Conservation (phyloP, 2,888 invertebrate species). For the Disparrhopalites patrizii region DNA sequence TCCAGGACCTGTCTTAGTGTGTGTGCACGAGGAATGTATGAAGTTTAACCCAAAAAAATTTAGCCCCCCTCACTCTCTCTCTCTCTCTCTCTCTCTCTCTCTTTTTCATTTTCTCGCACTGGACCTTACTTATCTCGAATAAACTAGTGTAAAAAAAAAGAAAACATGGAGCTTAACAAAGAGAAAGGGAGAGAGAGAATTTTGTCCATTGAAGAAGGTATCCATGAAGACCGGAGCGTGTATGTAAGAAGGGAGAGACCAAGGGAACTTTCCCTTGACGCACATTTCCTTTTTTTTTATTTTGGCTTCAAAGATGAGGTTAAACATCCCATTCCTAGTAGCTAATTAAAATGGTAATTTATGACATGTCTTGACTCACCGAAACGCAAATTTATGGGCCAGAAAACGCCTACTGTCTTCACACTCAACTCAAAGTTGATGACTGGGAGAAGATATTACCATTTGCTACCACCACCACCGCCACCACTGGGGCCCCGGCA, state of each 20-base stretch:
- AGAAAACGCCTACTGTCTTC: constrained; percentile 31
- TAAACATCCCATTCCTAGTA: constrained; percentile 19
- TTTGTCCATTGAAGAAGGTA: too few relatives aligned
- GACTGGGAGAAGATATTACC: neutral
- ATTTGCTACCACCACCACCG: too few relatives aligned
- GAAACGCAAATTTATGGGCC: constrained; percentile 30
- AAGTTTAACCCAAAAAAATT: too few relatives aligned
- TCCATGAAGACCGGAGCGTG: too few relatives aligned
- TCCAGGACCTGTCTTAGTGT: too few relatives aligned
- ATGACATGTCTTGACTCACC: constrained; percentile 26
- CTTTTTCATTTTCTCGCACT: neutral
- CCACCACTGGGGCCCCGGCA: too few relatives aligned
- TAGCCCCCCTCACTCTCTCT: too few relatives aligned
- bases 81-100: neutral
- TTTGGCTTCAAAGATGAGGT: constrained; percentile 4
- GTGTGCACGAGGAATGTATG: neutral
- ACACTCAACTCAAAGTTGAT: constrained; percentile 25
- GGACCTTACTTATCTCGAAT: neutral
- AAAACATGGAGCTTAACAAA: neutral
- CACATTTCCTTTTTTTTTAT: constrained; percentile 9
- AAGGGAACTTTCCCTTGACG: constrained; percentile 2
- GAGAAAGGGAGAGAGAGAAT: too few relatives aligned
- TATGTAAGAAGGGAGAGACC: too few relatives aligned
- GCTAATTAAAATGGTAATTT: constrained; percentile 33
- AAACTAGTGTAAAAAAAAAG: neutral